phyloP scores from a whole-genome alignment of 2,113 vertebrate genomes.

The Cyprinodon variegatus region DNA sequence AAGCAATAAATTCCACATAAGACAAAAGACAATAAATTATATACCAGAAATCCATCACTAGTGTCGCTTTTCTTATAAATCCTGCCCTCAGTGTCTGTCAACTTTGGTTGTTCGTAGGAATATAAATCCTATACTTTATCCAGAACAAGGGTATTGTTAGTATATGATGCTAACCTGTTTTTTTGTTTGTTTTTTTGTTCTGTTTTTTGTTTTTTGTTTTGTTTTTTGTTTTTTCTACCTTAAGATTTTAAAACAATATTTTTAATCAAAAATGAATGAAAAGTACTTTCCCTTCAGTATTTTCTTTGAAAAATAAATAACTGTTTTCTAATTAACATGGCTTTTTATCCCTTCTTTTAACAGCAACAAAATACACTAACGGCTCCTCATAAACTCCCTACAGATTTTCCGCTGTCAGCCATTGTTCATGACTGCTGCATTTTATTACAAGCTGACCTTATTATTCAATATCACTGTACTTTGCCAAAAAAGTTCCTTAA shows the following conservation, averaged over 20 bases:
- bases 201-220: neutral
- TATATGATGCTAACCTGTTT: neutral
- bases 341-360: constrained; percentile 25
- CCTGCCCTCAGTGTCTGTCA: too few relatives aligned
- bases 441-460: constrained; percentile 51
- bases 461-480: constrained; percentile 51
- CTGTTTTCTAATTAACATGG: constrained; percentile 32
- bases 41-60: too few relatives aligned
- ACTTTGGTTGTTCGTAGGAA: neutral
- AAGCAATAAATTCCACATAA: too few relatives aligned
- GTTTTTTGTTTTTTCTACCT: neutral
- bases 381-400: constrained; percentile 40
- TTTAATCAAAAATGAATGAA: constrained; percentile 17
- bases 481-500: constrained; percentile 21
- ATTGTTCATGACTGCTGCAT: constrained; percentile 16
- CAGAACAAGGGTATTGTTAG: neutral
- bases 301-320: constrained; percentile 23
- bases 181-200: too few relatives aligned
- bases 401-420: constrained; percentile 40
- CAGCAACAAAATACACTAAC: constrained; percentile 21
- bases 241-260: constrained; percentile 8
- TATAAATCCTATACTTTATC: neutral
- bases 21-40: too few relatives aligned
- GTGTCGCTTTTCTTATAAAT: too few relatives aligned
- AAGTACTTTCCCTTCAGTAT: constrained; percentile 10